These are phyloP conservation scores for Brachyptera putata DNA, from an alignment of 2,888 invertebrate genomes.

Conservation along the genomic window DNA sequence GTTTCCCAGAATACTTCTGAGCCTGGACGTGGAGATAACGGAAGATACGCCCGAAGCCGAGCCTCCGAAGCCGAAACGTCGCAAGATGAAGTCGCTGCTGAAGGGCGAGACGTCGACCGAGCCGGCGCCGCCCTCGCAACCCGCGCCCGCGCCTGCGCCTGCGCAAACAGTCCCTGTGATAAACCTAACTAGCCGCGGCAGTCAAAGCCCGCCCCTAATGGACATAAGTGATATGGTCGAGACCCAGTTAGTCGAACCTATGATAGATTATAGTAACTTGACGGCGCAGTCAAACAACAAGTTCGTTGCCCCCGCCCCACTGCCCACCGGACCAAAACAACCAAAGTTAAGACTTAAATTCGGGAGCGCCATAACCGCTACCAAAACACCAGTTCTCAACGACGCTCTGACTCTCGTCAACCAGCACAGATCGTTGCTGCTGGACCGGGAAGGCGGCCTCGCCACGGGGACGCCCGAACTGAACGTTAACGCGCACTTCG, in stretches of 20 bases:
- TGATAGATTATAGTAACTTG: conserved; percentile 28
- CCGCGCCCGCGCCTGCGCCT: not conserved
- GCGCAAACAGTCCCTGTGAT: too few relatives aligned
- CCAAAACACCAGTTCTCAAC: too few relatives aligned
- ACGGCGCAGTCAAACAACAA: conserved; percentile 5
- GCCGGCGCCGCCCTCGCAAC: conserved; percentile 24
- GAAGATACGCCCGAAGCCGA: conserved; percentile 37
- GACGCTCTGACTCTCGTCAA: too few relatives aligned
- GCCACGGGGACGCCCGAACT: too few relatives aligned
- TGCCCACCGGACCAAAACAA: too few relatives aligned
- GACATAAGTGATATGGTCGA: conserved; percentile 6
- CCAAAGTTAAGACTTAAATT: too few relatives aligned
- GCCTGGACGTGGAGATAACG: conserved; percentile 63
- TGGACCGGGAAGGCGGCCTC: too few relatives aligned
- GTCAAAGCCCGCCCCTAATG: not conserved
- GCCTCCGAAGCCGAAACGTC: not conserved
- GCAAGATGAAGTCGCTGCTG: conserved; percentile 41
- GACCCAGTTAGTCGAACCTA: conserved; percentile 19
- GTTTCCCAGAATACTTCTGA: conserved; percentile 62
- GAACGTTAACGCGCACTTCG: conserved; percentile 69
- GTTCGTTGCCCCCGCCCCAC: not conserved
- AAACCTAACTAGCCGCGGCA: too few relatives aligned
- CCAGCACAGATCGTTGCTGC: too few relatives aligned
- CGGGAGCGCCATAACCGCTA: too few relatives aligned
- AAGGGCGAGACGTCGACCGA: too few relatives aligned